These are phyloP conservation scores for Scortum barcoo DNA, from an alignment of 2,113 vertebrate species.

Conservation along the genomic window DNA sequence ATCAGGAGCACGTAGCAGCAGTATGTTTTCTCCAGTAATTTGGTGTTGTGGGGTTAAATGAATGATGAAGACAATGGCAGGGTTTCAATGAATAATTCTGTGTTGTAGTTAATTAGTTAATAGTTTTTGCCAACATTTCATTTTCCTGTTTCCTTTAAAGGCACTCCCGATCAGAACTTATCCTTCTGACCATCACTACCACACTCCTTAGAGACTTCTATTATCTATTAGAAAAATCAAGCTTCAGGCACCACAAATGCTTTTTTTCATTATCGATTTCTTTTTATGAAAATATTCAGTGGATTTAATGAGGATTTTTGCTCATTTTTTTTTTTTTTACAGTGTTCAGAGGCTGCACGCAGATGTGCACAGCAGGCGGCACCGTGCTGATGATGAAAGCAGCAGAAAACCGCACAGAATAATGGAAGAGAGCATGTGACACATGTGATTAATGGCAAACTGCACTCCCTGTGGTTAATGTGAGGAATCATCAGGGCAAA, in stretches of 20 bases:
- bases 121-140: no score
- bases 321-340: not conserved
- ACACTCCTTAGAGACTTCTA: no score
- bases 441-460: constrained; percentile 25
- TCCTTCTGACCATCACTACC: not conserved
- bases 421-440: constrained; percentile 28
- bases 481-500: constrained; percentile 11
- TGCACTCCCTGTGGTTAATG: constrained; percentile 28
- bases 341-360: constrained; percentile 12
- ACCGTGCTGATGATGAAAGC: constrained; percentile 13
- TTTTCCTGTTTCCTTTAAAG: no score
- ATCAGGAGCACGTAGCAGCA: no score
- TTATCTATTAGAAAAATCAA: not conserved
- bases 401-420: constrained; percentile 26
- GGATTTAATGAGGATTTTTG: not conserved
- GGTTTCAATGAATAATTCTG: no score
- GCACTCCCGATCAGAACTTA: not conserved
- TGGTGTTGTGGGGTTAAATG: no score
- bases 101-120: no score
- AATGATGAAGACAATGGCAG: no score
- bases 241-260: not conserved
- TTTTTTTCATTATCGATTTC: not conserved
- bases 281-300: not conserved
- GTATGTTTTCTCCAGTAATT: no score
- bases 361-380: constrained; percentile 19